Evolutionary conservation across 1,140 invertebrate species (phyloP).

Genomic region (Yoshiicerus persimilis): DNA sequence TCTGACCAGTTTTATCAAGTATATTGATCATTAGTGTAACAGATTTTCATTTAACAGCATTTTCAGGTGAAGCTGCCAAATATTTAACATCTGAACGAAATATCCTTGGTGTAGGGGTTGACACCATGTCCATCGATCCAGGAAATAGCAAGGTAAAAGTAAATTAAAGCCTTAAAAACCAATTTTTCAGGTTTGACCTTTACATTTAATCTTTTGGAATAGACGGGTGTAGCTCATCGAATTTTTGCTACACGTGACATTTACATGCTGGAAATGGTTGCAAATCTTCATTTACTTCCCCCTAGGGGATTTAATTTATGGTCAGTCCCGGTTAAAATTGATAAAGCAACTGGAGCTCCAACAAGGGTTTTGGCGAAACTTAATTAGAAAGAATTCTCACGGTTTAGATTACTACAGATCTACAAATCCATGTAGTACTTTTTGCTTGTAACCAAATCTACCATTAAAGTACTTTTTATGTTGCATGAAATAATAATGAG

Average conservation of each 20-base stretch:
- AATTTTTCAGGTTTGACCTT: no score
- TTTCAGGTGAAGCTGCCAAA: constrained; percentile 57
- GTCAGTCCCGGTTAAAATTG: constrained; percentile 62
- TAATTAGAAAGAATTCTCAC: no score
- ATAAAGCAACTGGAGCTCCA: constrained; percentile 61
- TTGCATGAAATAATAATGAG: no score
- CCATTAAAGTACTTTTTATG: no score
- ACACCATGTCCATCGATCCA: constrained; percentile 64
- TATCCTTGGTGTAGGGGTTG: constrained; percentile 65
- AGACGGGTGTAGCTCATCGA: constrained; percentile 56
- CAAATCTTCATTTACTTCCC: constrained; percentile 56
- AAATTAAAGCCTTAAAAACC: no score
- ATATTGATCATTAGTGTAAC: no score
- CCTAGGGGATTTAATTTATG: constrained; percentile 59
- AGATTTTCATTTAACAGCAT: no score
- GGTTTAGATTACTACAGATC: no score
- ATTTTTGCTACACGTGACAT: constrained; percentile 58
- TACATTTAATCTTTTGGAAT: no score
- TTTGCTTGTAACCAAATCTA: no score
- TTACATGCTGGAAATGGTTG: constrained; percentile 64
- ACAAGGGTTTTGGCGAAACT: constrained; percentile 51
- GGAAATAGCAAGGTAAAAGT: constrained; percentile 52
- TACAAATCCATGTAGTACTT: no score
- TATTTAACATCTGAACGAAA: constrained; percentile 62
- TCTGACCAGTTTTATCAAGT: no score